Evolutionary conservation across 2,113 vertebrate genomes (phyloP).

Genomic region (Naja naja): DNA sequence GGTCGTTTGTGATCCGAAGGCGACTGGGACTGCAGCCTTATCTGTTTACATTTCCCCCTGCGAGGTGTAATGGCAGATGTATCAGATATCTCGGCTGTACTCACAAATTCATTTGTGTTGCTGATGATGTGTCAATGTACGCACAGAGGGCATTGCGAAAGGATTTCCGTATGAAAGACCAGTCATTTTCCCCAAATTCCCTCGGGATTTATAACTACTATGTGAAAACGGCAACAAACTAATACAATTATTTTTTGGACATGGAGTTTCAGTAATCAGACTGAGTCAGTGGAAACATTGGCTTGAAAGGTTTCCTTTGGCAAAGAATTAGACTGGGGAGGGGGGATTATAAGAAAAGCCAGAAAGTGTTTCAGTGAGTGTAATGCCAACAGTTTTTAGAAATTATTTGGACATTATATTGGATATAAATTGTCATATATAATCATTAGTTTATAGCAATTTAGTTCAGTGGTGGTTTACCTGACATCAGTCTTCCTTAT

Average conservation of each 20-base stretch:
- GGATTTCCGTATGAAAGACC: background rate
- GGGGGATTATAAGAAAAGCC: background rate
- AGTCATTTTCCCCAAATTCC: background rate
- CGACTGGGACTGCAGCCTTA: slow-evolving; percentile 41
- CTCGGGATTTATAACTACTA: background rate
- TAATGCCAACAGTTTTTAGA: background rate
- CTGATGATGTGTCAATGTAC: background rate
- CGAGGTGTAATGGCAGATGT: slow-evolving; percentile 49
- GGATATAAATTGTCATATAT: background rate
- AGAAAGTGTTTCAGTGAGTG: background rate
- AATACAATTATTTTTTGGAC: background rate
- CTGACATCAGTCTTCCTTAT: background rate
- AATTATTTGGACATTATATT: background rate
- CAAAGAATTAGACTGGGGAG: background rate
- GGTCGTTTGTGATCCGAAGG: slow-evolving; percentile 32
- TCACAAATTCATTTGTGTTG: background rate
- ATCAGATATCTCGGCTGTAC: background rate
- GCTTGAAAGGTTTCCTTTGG: background rate
- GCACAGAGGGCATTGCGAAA: background rate
- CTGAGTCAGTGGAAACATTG: background rate
- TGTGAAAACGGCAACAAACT: background rate
- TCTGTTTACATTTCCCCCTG: slow-evolving; percentile 36
- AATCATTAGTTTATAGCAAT: background rate
- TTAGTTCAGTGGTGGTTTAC: background rate
- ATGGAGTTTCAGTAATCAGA: background rate